Conservation (phyloP, 2,113 vertebrate species). For the Bagarius yarrelli region DNA sequence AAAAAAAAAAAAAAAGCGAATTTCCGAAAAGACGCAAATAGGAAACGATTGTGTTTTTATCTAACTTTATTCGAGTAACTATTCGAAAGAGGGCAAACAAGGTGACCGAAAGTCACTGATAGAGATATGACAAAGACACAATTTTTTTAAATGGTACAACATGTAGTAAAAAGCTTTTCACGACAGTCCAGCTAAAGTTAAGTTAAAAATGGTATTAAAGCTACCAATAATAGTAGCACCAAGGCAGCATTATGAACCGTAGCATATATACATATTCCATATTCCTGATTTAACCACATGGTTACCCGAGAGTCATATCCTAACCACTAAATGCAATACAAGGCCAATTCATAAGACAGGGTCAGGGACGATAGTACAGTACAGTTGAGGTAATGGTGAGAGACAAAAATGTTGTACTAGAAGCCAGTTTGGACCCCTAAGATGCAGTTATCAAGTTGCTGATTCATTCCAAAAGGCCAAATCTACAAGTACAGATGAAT, state of each 20-base stretch:
- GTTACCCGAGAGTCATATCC: neutral
- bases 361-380: no score
- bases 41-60: neutral
- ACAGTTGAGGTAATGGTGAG: no score
- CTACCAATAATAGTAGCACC: no score
- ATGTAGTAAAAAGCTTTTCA: no score
- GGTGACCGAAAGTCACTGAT: slow-evolving; percentile 13
- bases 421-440: no score
- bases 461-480: neutral
- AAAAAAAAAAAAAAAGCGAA: neutral
- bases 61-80: neutral
- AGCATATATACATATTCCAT: no score
- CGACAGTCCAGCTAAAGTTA: no score
- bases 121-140: neutral
- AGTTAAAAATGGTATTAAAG: no score
- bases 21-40: slow-evolving; percentile 2
- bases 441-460: neutral
- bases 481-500: neutral
- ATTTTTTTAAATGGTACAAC: no score
- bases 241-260: no score
- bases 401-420: no score
- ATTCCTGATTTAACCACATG: neutral
- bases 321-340: neutral
- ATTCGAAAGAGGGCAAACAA: slow-evolving; percentile 21
- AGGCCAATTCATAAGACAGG: neutral